Percentiles rank a stretch among this genome's conserved stretches.
Conservation (phyloP, 2,888 invertebrate species). For the Agrochola lychnidis region DNA sequence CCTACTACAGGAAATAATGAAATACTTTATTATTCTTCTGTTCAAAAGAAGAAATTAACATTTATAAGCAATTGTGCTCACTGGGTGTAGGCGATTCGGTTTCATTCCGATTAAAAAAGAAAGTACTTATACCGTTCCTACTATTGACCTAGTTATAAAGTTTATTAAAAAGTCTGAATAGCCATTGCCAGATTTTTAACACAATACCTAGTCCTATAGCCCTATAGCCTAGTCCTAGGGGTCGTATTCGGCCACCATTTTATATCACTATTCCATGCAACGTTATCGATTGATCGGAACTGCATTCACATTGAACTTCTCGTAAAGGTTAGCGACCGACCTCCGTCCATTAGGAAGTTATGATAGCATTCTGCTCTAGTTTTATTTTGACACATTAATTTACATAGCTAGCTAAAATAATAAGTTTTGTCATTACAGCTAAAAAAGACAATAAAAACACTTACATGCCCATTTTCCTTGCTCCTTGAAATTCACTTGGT, state of each 20-base stretch:
- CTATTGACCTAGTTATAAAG: neutral
- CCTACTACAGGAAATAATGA: fast-evolving
- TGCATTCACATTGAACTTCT: conserved; percentile 46
- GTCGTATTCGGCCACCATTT: neutral
- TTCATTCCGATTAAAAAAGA: neutral
- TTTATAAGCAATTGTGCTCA: neutral
- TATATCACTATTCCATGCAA: neutral
- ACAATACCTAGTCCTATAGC: no score
- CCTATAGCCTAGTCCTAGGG: neutral
- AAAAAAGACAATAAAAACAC: conserved; percentile 72
- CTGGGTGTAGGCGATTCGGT: neutral
- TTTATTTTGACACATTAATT: neutral
- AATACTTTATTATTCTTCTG: neutral
- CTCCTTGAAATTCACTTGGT: conserved; percentile 92
- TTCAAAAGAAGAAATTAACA: neutral
- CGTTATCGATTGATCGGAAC: neutral
- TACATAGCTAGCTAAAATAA: neutral
- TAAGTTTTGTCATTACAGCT: neutral
- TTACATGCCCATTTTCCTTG: conserved; percentile 96
- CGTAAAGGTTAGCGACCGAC: conserved; percentile 41
- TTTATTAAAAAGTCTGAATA: neutral
- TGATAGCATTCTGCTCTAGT: neutral
- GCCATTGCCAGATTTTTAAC: neutral
- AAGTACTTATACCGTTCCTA: neutral
- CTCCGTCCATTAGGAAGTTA: conserved; percentile 9